Evolutionary conservation across 2,113 vertebrate species (phyloP).

Genomic region (Psammodynastes pulverulentus): DNA sequence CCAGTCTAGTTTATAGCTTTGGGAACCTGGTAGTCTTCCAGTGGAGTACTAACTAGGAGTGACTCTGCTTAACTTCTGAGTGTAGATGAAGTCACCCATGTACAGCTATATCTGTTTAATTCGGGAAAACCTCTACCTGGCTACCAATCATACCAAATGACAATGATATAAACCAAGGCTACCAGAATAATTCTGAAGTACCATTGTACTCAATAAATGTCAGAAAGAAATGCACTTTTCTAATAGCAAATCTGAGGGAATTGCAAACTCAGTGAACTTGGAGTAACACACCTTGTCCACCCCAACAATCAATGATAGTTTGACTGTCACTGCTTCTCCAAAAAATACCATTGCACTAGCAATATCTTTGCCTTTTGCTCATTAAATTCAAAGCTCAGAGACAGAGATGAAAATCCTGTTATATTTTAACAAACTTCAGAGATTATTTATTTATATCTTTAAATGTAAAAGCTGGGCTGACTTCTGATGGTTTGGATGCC

Average conservation of each 20-base stretch:
- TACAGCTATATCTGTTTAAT: not conserved
- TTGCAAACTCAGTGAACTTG: not conserved
- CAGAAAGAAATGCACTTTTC: not conserved
- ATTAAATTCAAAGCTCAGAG: not conserved
- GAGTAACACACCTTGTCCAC: not conserved
- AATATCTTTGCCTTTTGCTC: not conserved
- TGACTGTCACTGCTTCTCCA: not conserved
- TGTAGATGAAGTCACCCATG: not conserved
- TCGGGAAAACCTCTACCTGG: not conserved
- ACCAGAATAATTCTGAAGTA: not conserved
- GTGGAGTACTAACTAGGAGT: not conserved
- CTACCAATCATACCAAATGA: not conserved
- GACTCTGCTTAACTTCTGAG: not conserved
- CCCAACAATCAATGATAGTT: not conserved
- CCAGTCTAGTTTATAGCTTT: not conserved
- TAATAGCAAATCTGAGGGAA: not conserved
- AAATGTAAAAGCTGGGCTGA: not conserved
- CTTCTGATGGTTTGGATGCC: not conserved
- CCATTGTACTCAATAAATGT: slow-evolving; percentile 11
- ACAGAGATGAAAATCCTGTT: not conserved
- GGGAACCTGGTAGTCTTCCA: not conserved
- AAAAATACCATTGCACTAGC: not conserved
- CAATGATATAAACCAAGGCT: not conserved
- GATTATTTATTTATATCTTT: not conserved
- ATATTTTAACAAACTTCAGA: not conserved